Conservation (phyloP, 2,888 invertebrate species). For the Dynastes maya region DNA sequence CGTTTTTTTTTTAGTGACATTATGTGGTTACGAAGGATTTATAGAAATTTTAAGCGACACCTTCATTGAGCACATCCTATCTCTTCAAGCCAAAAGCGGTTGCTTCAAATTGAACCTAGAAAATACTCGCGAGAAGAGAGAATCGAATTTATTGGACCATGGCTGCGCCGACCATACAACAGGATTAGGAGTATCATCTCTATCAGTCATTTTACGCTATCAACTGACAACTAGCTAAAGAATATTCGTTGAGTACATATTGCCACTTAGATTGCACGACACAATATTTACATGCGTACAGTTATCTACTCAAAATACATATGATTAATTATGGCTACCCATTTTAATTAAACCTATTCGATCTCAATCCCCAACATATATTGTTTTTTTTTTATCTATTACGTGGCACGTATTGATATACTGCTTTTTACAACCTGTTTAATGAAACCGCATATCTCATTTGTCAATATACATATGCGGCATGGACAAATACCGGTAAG, state of each 20-base stretch:
- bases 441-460: conserved; percentile 21
- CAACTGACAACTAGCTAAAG: conserved; percentile 39
- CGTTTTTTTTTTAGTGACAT: conserved; percentile 65
- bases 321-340: conserved; percentile 18
- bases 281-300: neutral
- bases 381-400: conserved; percentile 33
- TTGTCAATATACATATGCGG: conserved; percentile 12
- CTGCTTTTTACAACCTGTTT: conserved; percentile 3
- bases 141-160: conserved; percentile 63
- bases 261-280: neutral
- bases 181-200: conserved; percentile 67
- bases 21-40: conserved; percentile 72
- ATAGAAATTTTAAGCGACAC: conserved; percentile 67
- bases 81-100: conserved; percentile 67
- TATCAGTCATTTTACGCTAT: conserved; percentile 64
- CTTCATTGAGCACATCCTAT: conserved; percentile 66
- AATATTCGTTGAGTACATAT: conserved; percentile 14
- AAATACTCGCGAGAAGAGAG: conserved; percentile 58
- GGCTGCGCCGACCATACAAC: conserved; percentile 70
- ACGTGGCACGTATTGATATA: conserved; percentile 21
- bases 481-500: conserved; percentile 4
- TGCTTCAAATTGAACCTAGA: conserved; percentile 63
- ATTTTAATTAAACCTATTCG: conserved; percentile 39
- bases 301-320: conserved; percentile 11
- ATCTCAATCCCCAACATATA: conserved; percentile 20